phyloP scores from a whole-genome alignment of 2,888 invertebrate genomes.

The Drosophila nigricruria region DNA sequence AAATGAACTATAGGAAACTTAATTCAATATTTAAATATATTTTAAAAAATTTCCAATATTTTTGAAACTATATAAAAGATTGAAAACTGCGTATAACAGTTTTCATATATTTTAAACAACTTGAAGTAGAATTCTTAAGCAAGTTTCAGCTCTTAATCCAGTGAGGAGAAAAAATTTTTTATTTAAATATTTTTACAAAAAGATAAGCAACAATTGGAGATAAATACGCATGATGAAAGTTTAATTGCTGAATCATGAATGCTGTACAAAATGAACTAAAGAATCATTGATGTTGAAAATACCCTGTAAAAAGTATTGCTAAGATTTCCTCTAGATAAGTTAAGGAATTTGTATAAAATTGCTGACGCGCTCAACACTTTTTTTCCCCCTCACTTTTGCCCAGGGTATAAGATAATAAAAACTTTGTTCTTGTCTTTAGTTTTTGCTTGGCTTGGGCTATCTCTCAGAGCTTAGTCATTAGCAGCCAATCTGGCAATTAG shows the following conservation, averaged over 20 bases:
- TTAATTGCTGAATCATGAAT: not conserved
- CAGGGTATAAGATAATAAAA: not conserved
- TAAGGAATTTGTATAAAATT: not conserved
- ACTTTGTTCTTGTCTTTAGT: not conserved
- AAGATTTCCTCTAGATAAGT: not conserved
- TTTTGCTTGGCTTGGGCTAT: conserved; percentile 3
- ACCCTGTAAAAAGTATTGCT: not conserved
- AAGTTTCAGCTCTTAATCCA: not conserved
- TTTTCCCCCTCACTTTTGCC: not conserved
- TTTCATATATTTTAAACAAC: not conserved
- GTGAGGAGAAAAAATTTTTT: not conserved
- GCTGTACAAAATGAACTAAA: not conserved
- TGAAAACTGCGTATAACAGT: too few relatives aligned
- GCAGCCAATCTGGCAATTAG: conserved; percentile 37
- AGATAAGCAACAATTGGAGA: not conserved
- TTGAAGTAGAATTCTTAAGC: not conserved
- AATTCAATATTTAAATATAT: too few relatives aligned
- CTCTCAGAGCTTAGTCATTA: conserved; percentile 30
- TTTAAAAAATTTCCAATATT: too few relatives aligned
- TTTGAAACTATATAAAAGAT: too few relatives aligned
- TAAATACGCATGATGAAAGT: not conserved
- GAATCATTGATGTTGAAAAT: not conserved
- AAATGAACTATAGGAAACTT: too few relatives aligned
- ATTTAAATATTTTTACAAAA: not conserved
- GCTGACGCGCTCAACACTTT: too few relatives aligned